Percentiles rank a stretch among this genome's conserved stretches.
Conservation (phyloP, 2,888 invertebrate genomes). For the Volucella bombylans region DNA sequence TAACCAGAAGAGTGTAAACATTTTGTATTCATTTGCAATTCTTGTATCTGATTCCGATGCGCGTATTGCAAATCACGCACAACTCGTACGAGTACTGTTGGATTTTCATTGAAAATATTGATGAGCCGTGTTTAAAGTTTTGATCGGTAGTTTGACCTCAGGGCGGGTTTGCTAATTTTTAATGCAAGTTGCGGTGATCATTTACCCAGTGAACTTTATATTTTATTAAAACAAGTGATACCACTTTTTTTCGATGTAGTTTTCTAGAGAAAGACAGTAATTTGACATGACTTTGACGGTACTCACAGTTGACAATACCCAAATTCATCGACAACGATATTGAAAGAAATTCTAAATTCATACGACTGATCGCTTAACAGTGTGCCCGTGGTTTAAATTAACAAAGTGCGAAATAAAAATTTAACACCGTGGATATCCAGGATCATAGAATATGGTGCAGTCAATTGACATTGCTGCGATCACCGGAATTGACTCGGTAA, state of each 20-base stretch:
- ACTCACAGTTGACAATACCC: background rate
- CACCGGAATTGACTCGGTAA: conserved; percentile 81
- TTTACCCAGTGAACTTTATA: conserved; percentile 3
- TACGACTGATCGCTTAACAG: conserved; percentile 13
- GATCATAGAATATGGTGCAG: conserved; percentile 79
- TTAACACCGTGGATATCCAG: conserved; percentile 64
- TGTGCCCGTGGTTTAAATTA: conserved; percentile 17
- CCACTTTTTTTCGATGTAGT: conserved; percentile 21
- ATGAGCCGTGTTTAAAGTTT: conserved; percentile 49
- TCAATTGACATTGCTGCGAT: conserved; percentile 81
- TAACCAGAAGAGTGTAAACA: conserved; percentile 30
- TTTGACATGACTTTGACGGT: conserved; percentile 55
- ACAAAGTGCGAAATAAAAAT: conserved; percentile 36
- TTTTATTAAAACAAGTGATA: background rate
- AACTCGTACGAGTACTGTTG: background rate
- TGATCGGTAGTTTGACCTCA: conserved; percentile 38
- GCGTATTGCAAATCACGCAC: conserved; percentile 28
- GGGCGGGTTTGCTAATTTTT: conserved; percentile 16
- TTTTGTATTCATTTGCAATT: conserved; percentile 19
- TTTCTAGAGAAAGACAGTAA: conserved; percentile 52
- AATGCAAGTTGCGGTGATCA: conserved; percentile 52
- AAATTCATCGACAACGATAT: conserved; percentile 13
- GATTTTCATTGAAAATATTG: conserved; percentile 27
- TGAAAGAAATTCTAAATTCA: conserved; percentile 30
- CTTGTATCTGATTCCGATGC: conserved; percentile 26